Evolutionary conservation across 2,113 vertebrate genomes (phyloP), one percentile per base, ranked within the genome.

Genomic region (Phylloscopus whistleri): DNA sequence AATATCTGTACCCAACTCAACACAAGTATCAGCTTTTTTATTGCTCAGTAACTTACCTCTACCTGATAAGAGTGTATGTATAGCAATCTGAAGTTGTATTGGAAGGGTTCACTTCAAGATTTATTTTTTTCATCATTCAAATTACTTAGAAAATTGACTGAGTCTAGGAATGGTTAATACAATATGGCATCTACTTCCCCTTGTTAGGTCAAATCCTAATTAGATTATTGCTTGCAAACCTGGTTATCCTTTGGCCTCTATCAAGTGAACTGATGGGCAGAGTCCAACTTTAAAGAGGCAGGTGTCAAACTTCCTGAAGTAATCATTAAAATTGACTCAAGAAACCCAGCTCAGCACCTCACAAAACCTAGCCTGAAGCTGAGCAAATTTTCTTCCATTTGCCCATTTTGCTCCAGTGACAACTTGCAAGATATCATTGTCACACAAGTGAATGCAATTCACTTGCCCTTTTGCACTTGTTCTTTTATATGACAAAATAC

Each of bases 11-110:
- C 8, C 18, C 19, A 51, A 28, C 20, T 81, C 30, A 60, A 67
- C 7, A 30, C 6, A 21, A 33, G 10, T 33, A 44, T 16, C 6
- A 13, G 0, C 14, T 3, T 10, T 37, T 3, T 44, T 66, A 20
- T 31, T 55, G 44, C 6, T 48, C 39, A 11, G 7, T 49, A 48
- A 28, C 7, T 63, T 70, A 21, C 7, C 4, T 75, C 15, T 80
- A 19, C 35, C n/a, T 51, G 16, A 55, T 44, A 41, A 3, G 9
- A 70, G 3, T 9, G 8, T 17, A 19, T 31, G 2, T 35, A 21
- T 11, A 69, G 14, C 5, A 27, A 53, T 60, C 24, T 26, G 46
- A 68, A 35, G 7, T 20, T 56, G 11, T 70, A 48, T 14, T 16
- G 10, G 19, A 37, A 67, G 5, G 39, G 2, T 48, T 83, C 48